Evolutionary conservation across 1,140 invertebrate species (phyloP), one percentile per base, ranked within the genome.

Genomic region (Dendrolimus punctatus): DNA sequence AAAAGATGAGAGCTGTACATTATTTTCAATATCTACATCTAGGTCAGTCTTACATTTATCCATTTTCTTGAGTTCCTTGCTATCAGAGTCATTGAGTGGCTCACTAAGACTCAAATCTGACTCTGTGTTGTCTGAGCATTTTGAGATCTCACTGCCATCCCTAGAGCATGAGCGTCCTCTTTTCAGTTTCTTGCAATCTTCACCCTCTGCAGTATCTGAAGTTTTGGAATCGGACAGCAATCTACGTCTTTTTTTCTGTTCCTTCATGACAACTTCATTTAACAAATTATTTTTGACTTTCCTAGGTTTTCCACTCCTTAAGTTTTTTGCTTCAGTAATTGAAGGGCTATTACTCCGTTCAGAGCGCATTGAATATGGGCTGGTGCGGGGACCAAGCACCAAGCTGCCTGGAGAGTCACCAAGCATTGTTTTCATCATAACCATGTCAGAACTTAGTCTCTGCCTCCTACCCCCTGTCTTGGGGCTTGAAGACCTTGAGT

Each of bases 281-380:
- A 90, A 75, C 10, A 90, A 64, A 57, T 89, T 88, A 46, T 78
- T 87, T 51, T 90, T 85, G 5, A 88, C 71, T 55, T 90, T 90
- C 23, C 89, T 75, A 59, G 91, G 87, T 67, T 92, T 93, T 0
- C 91, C 91, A 68, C 92, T 93, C 49, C 91, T 81, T 44, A 92
- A 79, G 47, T 90, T 90, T 53, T 91, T 89, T 7, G 64, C 70
- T 62, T 81, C 76, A 62, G 75, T 71, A 40, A 81, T 57, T 54
- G 81, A 82, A 40, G 85, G 85, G 56, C 87, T 88, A 64, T 85
- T 84, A 58, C 87, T 86, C 59, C 87, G 71, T 64, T 90, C 89
- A 8, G 89, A 89, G 45, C 90, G 73, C 66, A 89, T 90, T 37
- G 85, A 87, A 57, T 90, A 90, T 37, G 88, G 88, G 62, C 86